Evolutionary conservation across 2,888 invertebrate genomes (phyloP).

Genomic region (Cerastoderma edule): DNA sequence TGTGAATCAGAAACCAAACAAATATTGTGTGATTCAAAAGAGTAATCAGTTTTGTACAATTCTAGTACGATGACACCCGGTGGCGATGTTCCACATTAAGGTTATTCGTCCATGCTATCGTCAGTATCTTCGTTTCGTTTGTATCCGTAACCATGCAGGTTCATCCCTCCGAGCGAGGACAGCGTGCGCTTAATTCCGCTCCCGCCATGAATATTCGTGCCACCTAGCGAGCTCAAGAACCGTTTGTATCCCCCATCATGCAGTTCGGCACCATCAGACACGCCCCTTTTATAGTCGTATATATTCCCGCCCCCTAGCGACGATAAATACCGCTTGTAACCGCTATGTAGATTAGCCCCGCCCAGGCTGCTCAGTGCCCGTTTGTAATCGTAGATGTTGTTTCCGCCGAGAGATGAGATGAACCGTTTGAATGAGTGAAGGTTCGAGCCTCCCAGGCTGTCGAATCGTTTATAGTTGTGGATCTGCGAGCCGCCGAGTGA

Average conservation of each 20-base stretch:
- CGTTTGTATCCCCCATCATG: constrained; percentile 41
- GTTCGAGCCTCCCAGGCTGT: constrained; percentile 46
- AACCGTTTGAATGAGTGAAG: constrained; percentile 47
- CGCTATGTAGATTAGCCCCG: constrained; percentile 36
- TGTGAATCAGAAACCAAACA: too few relatives aligned
- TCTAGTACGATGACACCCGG: too few relatives aligned
- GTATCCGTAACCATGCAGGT: constrained; percentile 36
- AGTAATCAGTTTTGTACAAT: too few relatives aligned
- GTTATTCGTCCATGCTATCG: background rate
- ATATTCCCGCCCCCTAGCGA: constrained; percentile 49
- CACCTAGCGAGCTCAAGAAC: constrained; percentile 43
- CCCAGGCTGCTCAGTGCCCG: constrained; percentile 40
- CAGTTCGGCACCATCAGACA: constrained; percentile 27
- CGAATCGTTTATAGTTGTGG: constrained; percentile 47
- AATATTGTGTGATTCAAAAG: too few relatives aligned
- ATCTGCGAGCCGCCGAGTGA: constrained; percentile 42
- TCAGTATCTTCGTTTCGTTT: constrained; percentile 19
- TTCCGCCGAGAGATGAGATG: constrained; percentile 39
- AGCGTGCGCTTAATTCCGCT: constrained; percentile 36
- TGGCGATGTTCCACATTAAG: too few relatives aligned
- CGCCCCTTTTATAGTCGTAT: constrained; percentile 41
- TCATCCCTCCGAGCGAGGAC: constrained; percentile 43
- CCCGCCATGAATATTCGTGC: constrained; percentile 40
- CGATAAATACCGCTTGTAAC: constrained; percentile 42
- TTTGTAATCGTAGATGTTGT: constrained; percentile 32